Evolutionary conservation across 2,888 invertebrate species (phyloP), one percentile per base, ranked within the genome.

Genomic region (Aspidiotus destructor): DNA sequence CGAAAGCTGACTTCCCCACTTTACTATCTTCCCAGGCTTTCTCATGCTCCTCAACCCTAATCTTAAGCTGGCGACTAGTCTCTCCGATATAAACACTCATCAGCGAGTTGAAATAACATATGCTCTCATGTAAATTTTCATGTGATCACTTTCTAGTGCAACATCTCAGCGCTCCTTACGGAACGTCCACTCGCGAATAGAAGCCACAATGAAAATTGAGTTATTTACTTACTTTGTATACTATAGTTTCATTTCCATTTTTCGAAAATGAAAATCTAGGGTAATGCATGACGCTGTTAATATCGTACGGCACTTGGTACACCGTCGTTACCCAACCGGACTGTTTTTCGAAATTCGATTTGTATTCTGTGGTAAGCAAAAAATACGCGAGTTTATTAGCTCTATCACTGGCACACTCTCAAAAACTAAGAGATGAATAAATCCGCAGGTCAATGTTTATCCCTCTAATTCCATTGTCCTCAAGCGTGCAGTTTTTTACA

Each of bases 221-320:
- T 10, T 15, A 16, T 16, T 41, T 13, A 70, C 70, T 70, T 71
- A 75, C 75, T 70, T 74, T 74, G 17, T 73, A 73, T 11, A 74
- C 72, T 41, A 75, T 74, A 5, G 75, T 75, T 53, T 73, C 72
- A 57, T 74, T 73, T 6, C 74, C 74, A 70, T 75, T 74, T 70
- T 74, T 75, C 0, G 74, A 74, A 70, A 75, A 75, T 8, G 75
- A 74, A 57, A 69, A 72, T 58, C 71, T 73, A 0, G 75, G 75
- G 62, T 75, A 75, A 70, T 75, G 75, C 75, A 75, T 75, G 7
- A 75, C 72, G 61, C 75, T 75, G 42, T 72, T 71, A 55, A 73
- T 74, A 63, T 75, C 73, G 62, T 75, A 75, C 2, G 74, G 73
- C 13, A 74, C 68, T 40, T 71, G 72, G 62, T 71, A 74, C 13